phyloP scores from a whole-genome alignment of 2,113 vertebrate species.

The Poicephalus meyeri region DNA sequence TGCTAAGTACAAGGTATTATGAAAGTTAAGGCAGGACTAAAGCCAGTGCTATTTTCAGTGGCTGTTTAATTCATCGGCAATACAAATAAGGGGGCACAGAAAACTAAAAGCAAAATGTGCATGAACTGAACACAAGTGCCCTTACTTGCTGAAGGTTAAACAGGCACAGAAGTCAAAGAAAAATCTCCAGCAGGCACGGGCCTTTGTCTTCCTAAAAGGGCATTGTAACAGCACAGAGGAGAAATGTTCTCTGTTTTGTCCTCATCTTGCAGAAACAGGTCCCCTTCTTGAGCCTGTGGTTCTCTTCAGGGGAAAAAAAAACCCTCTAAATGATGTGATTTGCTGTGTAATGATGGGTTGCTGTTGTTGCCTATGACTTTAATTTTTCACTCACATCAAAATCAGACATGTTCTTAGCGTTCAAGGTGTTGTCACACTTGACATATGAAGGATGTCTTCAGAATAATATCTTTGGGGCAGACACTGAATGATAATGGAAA shows the following conservation, averaged over 20 bases:
- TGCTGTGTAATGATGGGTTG: neutral
- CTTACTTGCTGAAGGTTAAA: neutral
- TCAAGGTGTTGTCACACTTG: neutral
- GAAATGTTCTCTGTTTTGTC: fast-evolving
- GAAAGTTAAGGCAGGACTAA: neutral
- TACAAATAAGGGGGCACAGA: neutral
- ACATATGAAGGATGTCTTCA: neutral
- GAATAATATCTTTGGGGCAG: neutral
- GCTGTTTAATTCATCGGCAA: neutral
- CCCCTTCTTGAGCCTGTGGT: neutral
- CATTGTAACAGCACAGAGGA: neutral
- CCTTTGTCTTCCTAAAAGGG: neutral
- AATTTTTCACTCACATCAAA: neutral
- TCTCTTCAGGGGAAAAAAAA: neutral
- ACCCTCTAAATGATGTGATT: neutral
- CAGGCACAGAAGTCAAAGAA: neutral
- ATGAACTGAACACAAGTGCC: neutral
- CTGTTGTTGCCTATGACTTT: neutral
- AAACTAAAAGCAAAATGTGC: neutral
- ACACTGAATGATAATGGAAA: neutral
- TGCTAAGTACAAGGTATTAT: neutral
- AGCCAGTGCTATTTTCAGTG: neutral
- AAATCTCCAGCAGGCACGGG: neutral
- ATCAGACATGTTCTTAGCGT: neutral
- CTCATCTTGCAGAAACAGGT: neutral